phyloP scores from a whole-genome alignment of 2,113 vertebrate genomes.

The Mastomys coucha region DNA sequence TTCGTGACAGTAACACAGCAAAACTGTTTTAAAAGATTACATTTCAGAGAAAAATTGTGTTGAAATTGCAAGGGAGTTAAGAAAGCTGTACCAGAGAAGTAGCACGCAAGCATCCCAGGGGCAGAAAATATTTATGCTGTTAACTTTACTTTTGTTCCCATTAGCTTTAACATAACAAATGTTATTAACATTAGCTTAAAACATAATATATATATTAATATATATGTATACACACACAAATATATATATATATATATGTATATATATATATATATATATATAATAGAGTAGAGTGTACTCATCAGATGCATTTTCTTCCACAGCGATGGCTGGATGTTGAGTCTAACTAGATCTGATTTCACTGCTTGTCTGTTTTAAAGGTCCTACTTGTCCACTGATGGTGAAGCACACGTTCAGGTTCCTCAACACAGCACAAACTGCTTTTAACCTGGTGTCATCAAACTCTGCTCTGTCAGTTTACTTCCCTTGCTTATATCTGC shows the following conservation, averaged over 20 bases:
- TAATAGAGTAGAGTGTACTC: too few relatives aligned
- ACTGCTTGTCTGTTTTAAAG: neutral
- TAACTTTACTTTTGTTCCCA: conserved; percentile 27
- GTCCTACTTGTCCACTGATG: neutral
- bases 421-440: neutral
- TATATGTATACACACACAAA: too few relatives aligned
- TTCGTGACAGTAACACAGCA: neutral
- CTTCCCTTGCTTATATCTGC: neutral
- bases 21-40: neutral
- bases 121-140: conserved; percentile 25
- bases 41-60: conserved; percentile 12
- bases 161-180: neutral
- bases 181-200: neutral
- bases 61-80: conserved; percentile 29
- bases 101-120: neutral
- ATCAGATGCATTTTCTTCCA: neutral
- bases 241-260: too few relatives aligned
- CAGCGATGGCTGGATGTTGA: neutral
- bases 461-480: neutral
- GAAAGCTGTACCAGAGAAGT: conserved; percentile 8
- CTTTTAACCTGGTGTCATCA: neutral
- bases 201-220: too few relatives aligned
- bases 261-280: too few relatives aligned
- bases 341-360: neutral
- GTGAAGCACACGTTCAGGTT: neutral